A percentile compares a stretch with the other conserved stretches of the same genome.
These are phyloP conservation scores for Lasioglossum baleicum DNA, from an alignment of 1,140 invertebrate genomes.

Conservation along the genomic window DNA sequence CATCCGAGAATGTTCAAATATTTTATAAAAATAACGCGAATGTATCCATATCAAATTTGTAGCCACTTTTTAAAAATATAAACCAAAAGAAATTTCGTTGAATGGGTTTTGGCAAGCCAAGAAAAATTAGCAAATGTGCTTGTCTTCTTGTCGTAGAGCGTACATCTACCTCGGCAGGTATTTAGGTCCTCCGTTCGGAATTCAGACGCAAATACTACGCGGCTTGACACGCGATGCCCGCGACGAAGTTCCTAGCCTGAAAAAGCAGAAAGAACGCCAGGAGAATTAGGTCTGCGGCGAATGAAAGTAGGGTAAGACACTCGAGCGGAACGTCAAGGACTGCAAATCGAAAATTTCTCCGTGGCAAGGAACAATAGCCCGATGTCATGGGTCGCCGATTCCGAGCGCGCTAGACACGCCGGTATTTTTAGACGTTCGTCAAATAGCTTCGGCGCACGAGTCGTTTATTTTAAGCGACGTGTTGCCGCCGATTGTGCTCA, in stretches of 20 bases:
- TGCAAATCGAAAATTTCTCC: neutral
- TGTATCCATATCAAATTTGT: too few species aligned
- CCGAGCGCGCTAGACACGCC: neutral
- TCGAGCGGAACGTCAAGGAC: neutral
- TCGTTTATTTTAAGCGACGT: constrained; percentile 35
- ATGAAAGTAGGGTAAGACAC: neutral
- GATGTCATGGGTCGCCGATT: neutral
- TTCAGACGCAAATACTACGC: neutral
- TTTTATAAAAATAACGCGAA: too few species aligned
- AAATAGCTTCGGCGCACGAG: constrained; percentile 17
- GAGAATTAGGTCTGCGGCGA: neutral
- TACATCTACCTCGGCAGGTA: neutral
- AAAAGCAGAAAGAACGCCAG: neutral
- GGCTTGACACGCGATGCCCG: neutral
- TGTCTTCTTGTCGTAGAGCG: too few species aligned
- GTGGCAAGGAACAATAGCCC: neutral
- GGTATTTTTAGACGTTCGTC: constrained; percentile 38
- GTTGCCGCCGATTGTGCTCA: constrained; percentile 21
- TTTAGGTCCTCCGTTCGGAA: neutral
- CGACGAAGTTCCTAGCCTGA: too few species aligned
- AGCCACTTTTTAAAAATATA: too few species aligned
- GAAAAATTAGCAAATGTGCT: too few species aligned
- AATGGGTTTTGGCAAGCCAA: too few species aligned
- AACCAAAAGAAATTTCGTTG: too few species aligned
- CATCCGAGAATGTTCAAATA: too few species aligned